Base-by-base conservation (phyloP, 2,113 vertebrate genomes). In the Chaetorhynchus papuensis region DNA sequence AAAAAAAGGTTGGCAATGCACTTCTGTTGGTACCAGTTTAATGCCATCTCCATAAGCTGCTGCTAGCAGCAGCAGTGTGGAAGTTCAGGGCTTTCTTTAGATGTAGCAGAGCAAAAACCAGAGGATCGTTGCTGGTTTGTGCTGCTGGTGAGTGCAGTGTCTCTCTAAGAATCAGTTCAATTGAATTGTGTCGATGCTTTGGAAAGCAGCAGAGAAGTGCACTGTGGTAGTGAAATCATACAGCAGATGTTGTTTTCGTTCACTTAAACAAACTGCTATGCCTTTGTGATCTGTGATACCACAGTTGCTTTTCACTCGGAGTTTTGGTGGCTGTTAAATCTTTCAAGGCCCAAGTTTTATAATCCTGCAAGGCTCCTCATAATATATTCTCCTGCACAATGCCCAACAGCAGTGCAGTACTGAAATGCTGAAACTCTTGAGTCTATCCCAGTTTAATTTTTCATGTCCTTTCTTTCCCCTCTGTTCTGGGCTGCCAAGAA, bases 191-290 rank as follows among this genome's bases (percentile, higher is more conserved):
- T 75, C 8, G 22, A 44, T 59, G 77, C 72, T 18, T 71, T 31
- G 53, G 72, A 50, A 95, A 60, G 77, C 78, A 64, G 72, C 91
- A 65, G 83, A 60, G 80, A 61, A 91, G 31, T 63, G 74, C 26
- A 15, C 31, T 2, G n/a, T 30, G 63, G 65, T 30, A 91, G 61
- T 95, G 95, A 96, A 94, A 94, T 96, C 91, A 78, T 91, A 44
- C 41, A 96, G 83, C 94, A 97, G 91, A 91, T 92, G 87, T 94
- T 89, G 91, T 91, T 97, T 95, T 96, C 33, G 0, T 82, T 89
- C 70, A 19, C 70, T 87, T 87, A 39, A 84, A 59, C 92, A 78
- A 94, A 60, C 89, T 92, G 87, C 89, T 87, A 74, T 64, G 83
- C 41, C 91, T 97, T 92, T 90, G 87, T 88, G 89, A 89, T 91